phyloP scores from a whole-genome alignment of 2,113 vertebrate genomes.

The Spermophilus dauricus region DNA sequence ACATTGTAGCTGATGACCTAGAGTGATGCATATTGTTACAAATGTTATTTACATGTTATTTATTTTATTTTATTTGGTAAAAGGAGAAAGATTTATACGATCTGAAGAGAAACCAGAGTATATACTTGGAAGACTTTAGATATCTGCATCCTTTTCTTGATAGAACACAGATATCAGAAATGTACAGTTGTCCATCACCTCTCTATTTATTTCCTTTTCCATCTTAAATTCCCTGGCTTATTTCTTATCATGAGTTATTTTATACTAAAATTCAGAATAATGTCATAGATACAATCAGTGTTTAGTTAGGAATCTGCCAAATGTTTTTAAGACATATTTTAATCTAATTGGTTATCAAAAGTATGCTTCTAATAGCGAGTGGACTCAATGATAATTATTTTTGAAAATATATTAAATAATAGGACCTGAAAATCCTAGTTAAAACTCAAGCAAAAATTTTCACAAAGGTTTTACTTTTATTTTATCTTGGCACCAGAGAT shows the following conservation, averaged over 20 bases:
- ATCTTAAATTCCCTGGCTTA: background rate
- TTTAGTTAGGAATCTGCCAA: background rate
- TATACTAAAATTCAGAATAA: background rate
- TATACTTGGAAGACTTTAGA: background rate
- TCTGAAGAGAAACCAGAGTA: no score
- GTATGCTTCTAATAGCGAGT: background rate
- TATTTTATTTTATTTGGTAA: background rate
- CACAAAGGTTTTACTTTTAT: background rate
- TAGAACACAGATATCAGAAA: background rate
- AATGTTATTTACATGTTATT: background rate
- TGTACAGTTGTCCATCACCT: background rate
- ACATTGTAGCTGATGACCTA: background rate
- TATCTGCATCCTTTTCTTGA: background rate
- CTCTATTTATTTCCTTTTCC: background rate
- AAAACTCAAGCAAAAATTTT: background rate
- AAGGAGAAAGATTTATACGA: no score
- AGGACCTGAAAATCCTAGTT: background rate
- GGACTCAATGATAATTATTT: background rate
- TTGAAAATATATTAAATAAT: background rate
- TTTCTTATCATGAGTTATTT: background rate
- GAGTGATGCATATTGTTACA: background rate
- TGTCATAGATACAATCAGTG: background rate
- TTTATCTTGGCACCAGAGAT: no score
- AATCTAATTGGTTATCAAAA: background rate
- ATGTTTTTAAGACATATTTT: background rate